A percentile compares a stretch with the other conserved stretches of the same genome.
Evolutionary conservation across 1,140 invertebrate genomes (phyloP).

Genomic region (Bombus consobrinus): DNA sequence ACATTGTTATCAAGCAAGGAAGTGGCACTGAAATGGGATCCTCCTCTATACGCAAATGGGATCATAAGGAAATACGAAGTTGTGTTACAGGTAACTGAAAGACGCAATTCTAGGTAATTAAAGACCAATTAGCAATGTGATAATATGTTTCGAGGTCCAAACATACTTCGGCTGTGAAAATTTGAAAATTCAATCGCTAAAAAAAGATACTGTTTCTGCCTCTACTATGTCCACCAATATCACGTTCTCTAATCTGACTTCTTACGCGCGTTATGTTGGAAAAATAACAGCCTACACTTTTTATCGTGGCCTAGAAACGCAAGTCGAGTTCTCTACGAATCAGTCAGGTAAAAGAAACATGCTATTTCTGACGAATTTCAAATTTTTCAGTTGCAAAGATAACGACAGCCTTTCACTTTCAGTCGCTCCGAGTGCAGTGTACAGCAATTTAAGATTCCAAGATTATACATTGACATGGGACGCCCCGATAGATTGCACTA

Average conservation of each 20-base stretch:
- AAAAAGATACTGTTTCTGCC: neutral
- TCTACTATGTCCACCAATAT: neutral
- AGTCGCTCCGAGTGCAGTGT: conserved; percentile 47
- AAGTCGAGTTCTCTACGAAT: conserved; percentile 21
- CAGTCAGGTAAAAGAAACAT: conserved; percentile 27
- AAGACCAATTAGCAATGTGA: neutral
- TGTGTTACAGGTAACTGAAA: conserved; percentile 44
- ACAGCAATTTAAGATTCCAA: conserved; percentile 30
- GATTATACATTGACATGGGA: conserved; percentile 50
- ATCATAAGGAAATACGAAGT: conserved; percentile 47
- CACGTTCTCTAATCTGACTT: conserved; percentile 29
- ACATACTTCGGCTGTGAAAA: conserved; percentile 22
- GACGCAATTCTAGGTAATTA: neutral
- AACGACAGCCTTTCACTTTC: neutral
- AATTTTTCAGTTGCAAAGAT: neutral
- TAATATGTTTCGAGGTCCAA: neutral
- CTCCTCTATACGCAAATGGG: conserved; percentile 40
- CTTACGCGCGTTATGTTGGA: conserved; percentile 45
- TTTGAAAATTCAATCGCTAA: too few relatives aligned
- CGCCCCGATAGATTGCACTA: conserved; percentile 49
- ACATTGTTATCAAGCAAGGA: neutral
- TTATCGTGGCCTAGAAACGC: neutral
- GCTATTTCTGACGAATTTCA: neutral
- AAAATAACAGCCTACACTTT: conserved; percentile 47
- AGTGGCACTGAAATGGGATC: conserved; percentile 38